Base-by-base conservation (phyloP, 2,797 vertebrate species). In the Tiaroga cobitis region DNA sequence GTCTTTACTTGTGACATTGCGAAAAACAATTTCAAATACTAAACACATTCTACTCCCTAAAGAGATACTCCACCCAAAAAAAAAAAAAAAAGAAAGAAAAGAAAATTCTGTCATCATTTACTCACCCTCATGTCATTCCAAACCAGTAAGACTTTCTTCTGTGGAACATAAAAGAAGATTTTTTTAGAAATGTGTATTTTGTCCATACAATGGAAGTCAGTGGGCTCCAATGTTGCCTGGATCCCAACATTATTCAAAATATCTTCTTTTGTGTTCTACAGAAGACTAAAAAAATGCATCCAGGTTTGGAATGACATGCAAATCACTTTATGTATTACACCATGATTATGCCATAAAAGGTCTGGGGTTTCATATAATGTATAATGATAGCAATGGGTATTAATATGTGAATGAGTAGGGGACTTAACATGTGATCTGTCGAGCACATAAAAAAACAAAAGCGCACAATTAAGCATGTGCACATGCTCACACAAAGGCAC, bases 81-180 rank as follows among this genome's bases (percentile, higher is more conserved):
- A 59, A 56, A 37, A 11, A 68, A 6, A 21, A 19, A 34, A 67
- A 26, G 24, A 24, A 11, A 39, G 2, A 39, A 16, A 65, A 3
- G 3, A 18, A 3, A 32, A 65, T 65, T 65, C 61, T 32, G 26
- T 18, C 26, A 32, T 65, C 1, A 65, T 65, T 65, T 65, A 65
- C 61, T 65, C 61, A 65, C 61, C 61, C 7, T 65, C 61, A 65
- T 32, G 61, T 65, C 26, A 65, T 65, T 65, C 61, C 61, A 65
- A 65, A 65, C 68, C 68, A 70, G 68, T 70, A 37, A 24, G 68
- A 18, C 61, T 32, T 65, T 65, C 61, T 18, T 65, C 61, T 65
- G 61, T 65, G 61, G 61, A 65, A 65, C 61, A 65, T 65, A 65
- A 65, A 63, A 65, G 61, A 65, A 65, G 61, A 65, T 65, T 1